phyloP scores from a whole-genome alignment of 2,113 vertebrate species.

The Sclerurus mexicanus region DNA sequence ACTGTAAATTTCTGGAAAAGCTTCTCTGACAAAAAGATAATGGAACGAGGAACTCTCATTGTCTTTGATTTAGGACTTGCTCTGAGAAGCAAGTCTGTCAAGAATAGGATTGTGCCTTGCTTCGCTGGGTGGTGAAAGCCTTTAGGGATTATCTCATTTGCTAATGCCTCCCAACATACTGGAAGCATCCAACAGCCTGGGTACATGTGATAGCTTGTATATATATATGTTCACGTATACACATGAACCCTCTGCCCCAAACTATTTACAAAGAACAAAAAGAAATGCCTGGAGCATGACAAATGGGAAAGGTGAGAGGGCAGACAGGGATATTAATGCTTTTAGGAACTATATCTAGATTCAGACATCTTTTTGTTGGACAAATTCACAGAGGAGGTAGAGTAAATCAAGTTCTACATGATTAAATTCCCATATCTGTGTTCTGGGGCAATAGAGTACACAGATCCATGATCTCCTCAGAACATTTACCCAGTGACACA shows the following conservation, averaged over 20 bases:
- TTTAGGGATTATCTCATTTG: background rate
- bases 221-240: background rate
- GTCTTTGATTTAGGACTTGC: background rate
- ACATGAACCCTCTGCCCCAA: background rate
- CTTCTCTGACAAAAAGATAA: background rate
- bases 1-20: background rate
- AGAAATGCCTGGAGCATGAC: background rate
- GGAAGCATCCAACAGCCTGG: background rate
- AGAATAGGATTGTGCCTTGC: background rate
- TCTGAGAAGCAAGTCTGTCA: background rate
- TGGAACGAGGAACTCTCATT: background rate
- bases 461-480: background rate
- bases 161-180: background rate
- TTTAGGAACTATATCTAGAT: background rate
- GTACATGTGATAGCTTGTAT: background rate
- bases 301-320: background rate
- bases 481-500: background rate
- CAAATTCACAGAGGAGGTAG: background rate
- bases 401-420: background rate
- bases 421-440: background rate
- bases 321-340: background rate
- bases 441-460: background rate
- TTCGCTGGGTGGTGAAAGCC: background rate
- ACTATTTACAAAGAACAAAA: background rate
- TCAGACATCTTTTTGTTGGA: background rate